phyloP scores from a whole-genome alignment of 2,797 vertebrate species.

The Acestrorhynchus altus region DNA sequence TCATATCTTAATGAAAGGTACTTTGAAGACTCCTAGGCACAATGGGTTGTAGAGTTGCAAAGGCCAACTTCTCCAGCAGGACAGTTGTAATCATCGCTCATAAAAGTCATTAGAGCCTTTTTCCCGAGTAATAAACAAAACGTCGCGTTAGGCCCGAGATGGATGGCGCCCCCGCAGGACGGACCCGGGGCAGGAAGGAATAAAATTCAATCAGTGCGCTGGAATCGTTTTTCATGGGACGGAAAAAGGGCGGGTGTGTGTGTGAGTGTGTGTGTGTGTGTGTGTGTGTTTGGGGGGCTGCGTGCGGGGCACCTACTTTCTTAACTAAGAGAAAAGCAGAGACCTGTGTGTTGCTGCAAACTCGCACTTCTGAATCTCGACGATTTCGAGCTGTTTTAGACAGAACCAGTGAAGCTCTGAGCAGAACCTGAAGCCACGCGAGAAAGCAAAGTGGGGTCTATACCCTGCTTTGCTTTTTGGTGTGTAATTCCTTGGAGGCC shows the following conservation, averaged over 20 bases:
- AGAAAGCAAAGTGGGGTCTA: neutral
- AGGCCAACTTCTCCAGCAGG: conserved; percentile 48
- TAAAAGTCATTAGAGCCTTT: conserved; percentile 83
- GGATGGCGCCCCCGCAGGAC: conserved; percentile 85
- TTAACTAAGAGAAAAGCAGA: conserved; percentile 66
- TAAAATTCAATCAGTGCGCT: conserved; percentile 87
- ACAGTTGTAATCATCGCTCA: conserved; percentile 74
- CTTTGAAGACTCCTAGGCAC: conserved; percentile 11
- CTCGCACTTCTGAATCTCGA: conserved; percentile 22
- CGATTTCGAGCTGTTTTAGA: conserved; percentile 35
- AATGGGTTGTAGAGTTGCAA: conserved; percentile 26
- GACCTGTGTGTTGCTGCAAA: conserved; percentile 36
- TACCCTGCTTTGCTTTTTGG: neutral
- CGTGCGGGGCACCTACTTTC: conserved; percentile 74
- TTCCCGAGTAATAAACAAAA: conserved; percentile 91
- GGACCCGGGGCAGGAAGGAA: conserved; percentile 87
- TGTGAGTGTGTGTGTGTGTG: conserved; percentile 79
- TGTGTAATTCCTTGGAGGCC: neutral
- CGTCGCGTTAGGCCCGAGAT: conserved; percentile 89
- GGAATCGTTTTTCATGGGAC: conserved; percentile 88
- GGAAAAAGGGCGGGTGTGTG: conserved; percentile 81
- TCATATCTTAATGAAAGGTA: neutral
- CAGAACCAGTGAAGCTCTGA: neutral
- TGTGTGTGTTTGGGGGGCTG: conserved; percentile 76
- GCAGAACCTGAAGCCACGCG: neutral